Base-by-base conservation (phyloP, 92 coral and sea anemone species). In the Actinernus sp. region DNA sequence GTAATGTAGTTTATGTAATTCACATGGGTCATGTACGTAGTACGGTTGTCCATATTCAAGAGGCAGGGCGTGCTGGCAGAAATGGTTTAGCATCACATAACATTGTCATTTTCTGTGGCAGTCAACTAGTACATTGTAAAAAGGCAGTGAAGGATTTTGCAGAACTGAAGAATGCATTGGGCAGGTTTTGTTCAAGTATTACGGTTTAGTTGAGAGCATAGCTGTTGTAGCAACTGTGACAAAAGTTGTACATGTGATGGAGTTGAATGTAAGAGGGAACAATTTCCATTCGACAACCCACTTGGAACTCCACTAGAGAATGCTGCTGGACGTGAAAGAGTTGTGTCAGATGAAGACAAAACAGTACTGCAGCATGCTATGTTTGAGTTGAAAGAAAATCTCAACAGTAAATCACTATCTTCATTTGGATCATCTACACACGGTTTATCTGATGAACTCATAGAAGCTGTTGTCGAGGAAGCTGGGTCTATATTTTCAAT, bases 211-310 rank as follows among this genome's bases (percentile, higher is more conserved):
- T 29, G 55, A 33, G 36, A 20, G 8, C 61, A 60, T 39, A 58
- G 60, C 61, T 60, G 71, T 69, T 72, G 70, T 26, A 57, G 49
- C 55, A 28, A 57, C 55, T 72, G 71, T 49, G 62, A 60, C 30
- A 59, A 32, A 28, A 28, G 12, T 3, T 60, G 79, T 21, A 26
- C 50, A 31, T 72, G 79, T 45, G 48, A 22, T 37, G 49, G 57
- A 3, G 47, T 26, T 7, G 30, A 58, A 29, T 71, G 69, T 68
- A 28, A 16, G 40, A 41, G 68, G 29, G 59, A 62, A 4, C 3
- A 33, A 3, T 54, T 32, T 31, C 65, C 76, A 39, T 60, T 72
- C 50, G 58, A 59, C 31, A 27, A 60, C 19, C 52, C 31, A 14
- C 10, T 21, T 26, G 55, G 63, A 3, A 34, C 63, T 9, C 18